A percentile compares a stretch with the other conserved stretches of the same genome.
These are phyloP conservation scores for Nowickia ferox DNA, from an alignment of 2,888 invertebrate species.

Conservation along the genomic window DNA sequence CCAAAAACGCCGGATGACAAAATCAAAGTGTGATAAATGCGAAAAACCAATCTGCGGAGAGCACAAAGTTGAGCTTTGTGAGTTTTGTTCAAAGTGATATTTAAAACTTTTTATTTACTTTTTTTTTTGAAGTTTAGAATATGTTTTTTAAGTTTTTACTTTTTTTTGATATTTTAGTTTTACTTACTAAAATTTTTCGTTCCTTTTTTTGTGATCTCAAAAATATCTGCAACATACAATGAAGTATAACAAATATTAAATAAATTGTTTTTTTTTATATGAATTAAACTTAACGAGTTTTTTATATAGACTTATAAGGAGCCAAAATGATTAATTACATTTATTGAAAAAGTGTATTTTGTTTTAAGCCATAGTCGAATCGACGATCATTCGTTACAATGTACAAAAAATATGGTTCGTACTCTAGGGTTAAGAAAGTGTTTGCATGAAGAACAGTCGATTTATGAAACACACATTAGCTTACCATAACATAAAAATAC, in stretches of 20 bases:
- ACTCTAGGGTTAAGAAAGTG: constrained; percentile 5
- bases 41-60: no score
- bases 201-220: constrained; percentile 19
- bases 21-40: constrained; percentile 54
- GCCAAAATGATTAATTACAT: neutral
- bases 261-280: neutral
- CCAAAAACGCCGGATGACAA: constrained; percentile 43
- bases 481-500: no score
- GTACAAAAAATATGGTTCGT: neutral
- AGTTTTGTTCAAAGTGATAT: constrained; percentile 33
- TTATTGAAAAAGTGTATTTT: constrained; percentile 1
- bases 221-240: constrained; percentile 33
- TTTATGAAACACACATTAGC: no score
- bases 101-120: neutral
- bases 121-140: constrained; percentile 7
- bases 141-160: constrained; percentile 20
- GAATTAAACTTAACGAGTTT: neutral
- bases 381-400: neutral
- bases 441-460: no score
- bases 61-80: constrained; percentile 55
- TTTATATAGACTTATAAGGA: neutral
- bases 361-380: neutral
- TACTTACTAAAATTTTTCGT: neutral
- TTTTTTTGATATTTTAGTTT: constrained; percentile 18
- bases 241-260: constrained; percentile 1